Base-by-base conservation (phyloP, 2,888 invertebrate genomes). In the Napeogenes inachia region DNA sequence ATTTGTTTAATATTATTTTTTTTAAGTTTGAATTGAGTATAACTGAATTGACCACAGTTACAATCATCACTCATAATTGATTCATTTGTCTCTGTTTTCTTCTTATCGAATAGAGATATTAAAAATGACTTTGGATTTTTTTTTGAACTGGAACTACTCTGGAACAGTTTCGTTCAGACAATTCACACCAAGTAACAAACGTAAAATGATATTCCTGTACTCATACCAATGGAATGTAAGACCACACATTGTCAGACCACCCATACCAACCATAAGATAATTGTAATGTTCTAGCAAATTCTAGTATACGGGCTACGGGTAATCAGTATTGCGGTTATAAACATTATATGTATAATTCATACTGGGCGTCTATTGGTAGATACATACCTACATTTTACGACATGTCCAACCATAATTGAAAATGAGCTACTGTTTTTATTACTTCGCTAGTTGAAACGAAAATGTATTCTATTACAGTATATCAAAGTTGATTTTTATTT, bases 291-390 rank as follows among this genome's bases (percentile, higher is more conserved):
- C 65, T 66, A 68, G 67, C 66, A 71, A 60, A 77, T 77, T 81
- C 80, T 83, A 82, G 79, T 76, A 86, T 85, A 84, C 72, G 85
- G 86, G 84, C 81, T 88, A 85, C 75, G 87, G 87, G 87, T 86
- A 87, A 87, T 88, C 81, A 79, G 73, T 75, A 77, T 73, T 85
- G 87, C 67, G 87, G 87, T 85, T 77, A 66, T 72, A 75, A 78
- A 76, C 76, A 66, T 45, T 46, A 47, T 53, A 53, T 33, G 32
- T 73, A 72, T 73, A 71, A 69, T 70, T 67, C 56, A 42, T 42
- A 10, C 42, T 12, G 42, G 47, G 62, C 30, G 67, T 63, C 75
- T 72, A 79, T 77, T 75, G 78, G 71, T 55, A 69, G 71, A 68
- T 69, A 65, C 67, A 21, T 21, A 21, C 21, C 21, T 21, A 21